A percentile compares a stretch with the other conserved stretches of the same genome.
These are phyloP conservation scores for Auanema freiburgensis DNA, from an alignment of 2,888 invertebrate species.

Conservation along the genomic window DNA sequence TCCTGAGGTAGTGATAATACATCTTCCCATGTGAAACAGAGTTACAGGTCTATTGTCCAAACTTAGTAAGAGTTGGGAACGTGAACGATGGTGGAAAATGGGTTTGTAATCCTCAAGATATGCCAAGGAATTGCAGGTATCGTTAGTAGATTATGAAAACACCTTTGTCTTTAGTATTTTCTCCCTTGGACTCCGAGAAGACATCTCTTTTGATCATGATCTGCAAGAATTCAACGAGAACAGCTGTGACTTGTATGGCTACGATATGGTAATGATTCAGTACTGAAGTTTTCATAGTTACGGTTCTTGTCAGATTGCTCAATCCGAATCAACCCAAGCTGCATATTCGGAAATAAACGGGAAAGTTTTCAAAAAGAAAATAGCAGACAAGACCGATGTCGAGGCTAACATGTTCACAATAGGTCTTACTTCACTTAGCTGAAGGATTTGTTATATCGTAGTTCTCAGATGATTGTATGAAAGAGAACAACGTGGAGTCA, in stretches of 20 bases:
- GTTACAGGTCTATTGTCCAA: slow-evolving; percentile 17
- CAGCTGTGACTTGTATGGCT: slow-evolving; percentile 13
- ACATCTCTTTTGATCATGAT: slow-evolving; percentile 19
- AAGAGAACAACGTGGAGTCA: slow-evolving; percentile 8
- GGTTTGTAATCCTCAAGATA: slow-evolving; percentile 13
- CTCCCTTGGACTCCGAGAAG: slow-evolving; percentile 16
- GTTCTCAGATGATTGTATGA: slow-evolving; percentile 9
- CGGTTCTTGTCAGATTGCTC: not conserved
- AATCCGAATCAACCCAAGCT: not conserved
- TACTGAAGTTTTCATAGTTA: not conserved
- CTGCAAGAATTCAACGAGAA: slow-evolving; percentile 17
- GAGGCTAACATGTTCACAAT: too few relatives aligned
- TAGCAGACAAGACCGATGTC: too few relatives aligned
- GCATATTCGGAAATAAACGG: not conserved
- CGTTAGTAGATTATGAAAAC: too few relatives aligned
- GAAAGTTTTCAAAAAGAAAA: too few relatives aligned
- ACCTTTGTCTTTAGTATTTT: slow-evolving; percentile 7
- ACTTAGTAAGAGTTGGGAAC: slow-evolving; percentile 20
- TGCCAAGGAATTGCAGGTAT: slow-evolving; percentile 18
- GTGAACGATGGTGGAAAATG: slow-evolving; percentile 23
- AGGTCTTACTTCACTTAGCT: too few relatives aligned
- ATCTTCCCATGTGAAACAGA: not conserved
- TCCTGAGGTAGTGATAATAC: slow-evolving; percentile 18
- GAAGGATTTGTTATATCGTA: too few relatives aligned
- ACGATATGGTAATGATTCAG: slow-evolving; percentile 8